Conservation (phyloP, 2,113 vertebrate genomes). For the Apistogramma diplotaenia region DNA sequence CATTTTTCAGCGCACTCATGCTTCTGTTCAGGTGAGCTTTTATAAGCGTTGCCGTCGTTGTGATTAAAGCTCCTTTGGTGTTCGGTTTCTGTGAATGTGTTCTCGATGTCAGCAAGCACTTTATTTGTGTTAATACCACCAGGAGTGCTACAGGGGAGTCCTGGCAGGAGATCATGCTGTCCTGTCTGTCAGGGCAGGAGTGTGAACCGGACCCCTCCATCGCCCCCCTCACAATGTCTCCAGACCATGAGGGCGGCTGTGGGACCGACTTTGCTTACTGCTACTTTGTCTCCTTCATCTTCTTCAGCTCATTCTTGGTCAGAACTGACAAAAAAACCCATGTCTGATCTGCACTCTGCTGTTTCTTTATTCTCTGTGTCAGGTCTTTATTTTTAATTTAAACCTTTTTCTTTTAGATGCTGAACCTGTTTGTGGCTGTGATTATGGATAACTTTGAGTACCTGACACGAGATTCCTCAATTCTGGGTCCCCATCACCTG, state of each 20-base stretch:
- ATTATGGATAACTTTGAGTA: conserved; percentile 99
- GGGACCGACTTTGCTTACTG: conserved; percentile 97
- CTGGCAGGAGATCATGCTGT: conserved; percentile 99
- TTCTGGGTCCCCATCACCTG: conserved; percentile 96
- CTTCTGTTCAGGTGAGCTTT: conserved; percentile 91
- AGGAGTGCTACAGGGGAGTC: conserved; percentile 98
- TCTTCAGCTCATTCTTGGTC: conserved; percentile 99
- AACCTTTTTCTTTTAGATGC: conserved; percentile 80
- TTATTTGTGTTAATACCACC: conserved; percentile 16
- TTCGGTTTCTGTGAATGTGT: background rate
- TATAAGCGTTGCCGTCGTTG: background rate
- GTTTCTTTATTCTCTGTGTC: background rate
- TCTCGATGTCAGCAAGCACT: background rate
- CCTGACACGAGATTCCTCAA: conserved; percentile 95
- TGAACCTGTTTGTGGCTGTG: conserved; percentile 97
- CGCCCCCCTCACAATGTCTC: conserved; percentile 69
- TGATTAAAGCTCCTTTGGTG: background rate
- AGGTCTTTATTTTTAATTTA: background rate
- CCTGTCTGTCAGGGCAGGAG: conserved; percentile 89
- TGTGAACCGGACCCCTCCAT: conserved; percentile 89
- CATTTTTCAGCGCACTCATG: conserved; percentile 94
- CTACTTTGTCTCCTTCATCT: conserved; percentile 99
- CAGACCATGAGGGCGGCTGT: conserved; percentile 82
- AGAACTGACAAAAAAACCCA: conserved; percentile 41
- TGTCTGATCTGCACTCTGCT: background rate